These are phyloP conservation scores for Pelmatolapia mariae DNA, from an alignment of 2,113 vertebrate species.

Conservation along the genomic window DNA sequence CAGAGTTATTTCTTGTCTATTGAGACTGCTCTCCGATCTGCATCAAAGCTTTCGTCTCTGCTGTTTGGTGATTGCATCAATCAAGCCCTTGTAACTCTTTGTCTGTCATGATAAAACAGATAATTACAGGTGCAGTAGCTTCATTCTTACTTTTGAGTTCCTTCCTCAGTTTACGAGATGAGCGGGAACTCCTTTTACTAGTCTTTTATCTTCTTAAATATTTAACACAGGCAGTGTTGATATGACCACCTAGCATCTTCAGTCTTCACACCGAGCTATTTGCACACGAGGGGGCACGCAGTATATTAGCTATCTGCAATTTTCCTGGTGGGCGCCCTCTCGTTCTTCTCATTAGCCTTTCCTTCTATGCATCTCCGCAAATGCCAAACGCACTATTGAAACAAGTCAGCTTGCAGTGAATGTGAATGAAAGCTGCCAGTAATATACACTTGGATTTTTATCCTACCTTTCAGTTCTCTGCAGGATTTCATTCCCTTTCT, in stretches of 20 bases:
- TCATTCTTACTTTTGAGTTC: neutral
- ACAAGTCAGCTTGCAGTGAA: neutral
- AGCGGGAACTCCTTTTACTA: neutral
- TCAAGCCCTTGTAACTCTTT: neutral
- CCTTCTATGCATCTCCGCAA: slow-evolving; percentile 28
- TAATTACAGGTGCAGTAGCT: neutral
- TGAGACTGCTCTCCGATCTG: neutral
- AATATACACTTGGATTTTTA: slow-evolving; percentile 23
- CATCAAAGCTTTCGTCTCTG: neutral
- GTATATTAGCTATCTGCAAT: slow-evolving; percentile 14
- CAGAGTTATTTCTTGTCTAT: neutral
- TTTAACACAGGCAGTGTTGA: neutral
- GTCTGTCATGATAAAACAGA: neutral
- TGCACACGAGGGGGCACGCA: neutral
- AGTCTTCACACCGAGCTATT: neutral
- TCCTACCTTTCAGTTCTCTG: slow-evolving; percentile 85
- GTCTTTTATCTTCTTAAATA: slow-evolving; percentile 12
- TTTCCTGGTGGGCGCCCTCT: neutral
- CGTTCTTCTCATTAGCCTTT: slow-evolving; percentile 44
- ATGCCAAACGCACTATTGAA: slow-evolving; percentile 44
- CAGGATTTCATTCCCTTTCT: slow-evolving; percentile 81
- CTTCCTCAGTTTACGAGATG: neutral
- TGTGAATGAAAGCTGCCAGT: slow-evolving; percentile 24
- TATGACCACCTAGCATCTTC: neutral
- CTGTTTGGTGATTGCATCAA: neutral